A percentile compares a stretch with the other conserved stretches of the same genome.
Conservation (phyloP, 2,113 vertebrate species). For the Camelus bactrianus region DNA sequence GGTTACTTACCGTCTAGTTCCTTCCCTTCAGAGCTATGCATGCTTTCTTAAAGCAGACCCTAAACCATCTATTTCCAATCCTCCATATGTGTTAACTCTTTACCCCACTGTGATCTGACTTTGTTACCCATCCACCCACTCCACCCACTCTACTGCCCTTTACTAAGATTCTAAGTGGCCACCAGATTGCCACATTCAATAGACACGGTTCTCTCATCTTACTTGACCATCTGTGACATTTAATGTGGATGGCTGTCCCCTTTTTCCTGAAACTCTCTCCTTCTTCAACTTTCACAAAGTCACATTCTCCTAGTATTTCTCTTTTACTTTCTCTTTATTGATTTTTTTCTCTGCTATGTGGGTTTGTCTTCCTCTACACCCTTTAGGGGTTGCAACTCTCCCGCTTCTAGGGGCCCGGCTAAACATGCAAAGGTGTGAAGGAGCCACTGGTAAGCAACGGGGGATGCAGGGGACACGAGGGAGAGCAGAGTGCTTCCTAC, state of each 20-base stretch:
- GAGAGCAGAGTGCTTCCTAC: neutral
- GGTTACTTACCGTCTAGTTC: neutral
- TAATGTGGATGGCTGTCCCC: neutral
- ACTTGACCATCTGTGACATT: neutral
- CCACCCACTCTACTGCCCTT: neutral
- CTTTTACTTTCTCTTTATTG: neutral
- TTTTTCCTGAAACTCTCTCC: neutral
- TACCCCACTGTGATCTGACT: neutral
- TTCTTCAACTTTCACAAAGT: neutral
- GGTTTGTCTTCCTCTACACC: neutral
- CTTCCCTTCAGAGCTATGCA: neutral
- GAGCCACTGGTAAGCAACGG: neutral
- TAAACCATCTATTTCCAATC: neutral
- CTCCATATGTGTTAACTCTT: neutral
- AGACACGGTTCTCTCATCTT: neutral
- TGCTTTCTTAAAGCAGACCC: neutral
- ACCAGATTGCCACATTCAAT: neutral
- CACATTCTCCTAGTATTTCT: neutral
- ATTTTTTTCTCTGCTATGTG: neutral
- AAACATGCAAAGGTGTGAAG: neutral
- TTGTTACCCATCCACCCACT: neutral
- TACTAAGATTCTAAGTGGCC: neutral
- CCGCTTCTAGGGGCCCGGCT: rapidly evolving
- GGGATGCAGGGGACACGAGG: rapidly evolving
- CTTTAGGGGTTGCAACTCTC: neutral